Base-by-base conservation (phyloP, 2,797 vertebrate species). In the Sibirionetta formosa region DNA sequence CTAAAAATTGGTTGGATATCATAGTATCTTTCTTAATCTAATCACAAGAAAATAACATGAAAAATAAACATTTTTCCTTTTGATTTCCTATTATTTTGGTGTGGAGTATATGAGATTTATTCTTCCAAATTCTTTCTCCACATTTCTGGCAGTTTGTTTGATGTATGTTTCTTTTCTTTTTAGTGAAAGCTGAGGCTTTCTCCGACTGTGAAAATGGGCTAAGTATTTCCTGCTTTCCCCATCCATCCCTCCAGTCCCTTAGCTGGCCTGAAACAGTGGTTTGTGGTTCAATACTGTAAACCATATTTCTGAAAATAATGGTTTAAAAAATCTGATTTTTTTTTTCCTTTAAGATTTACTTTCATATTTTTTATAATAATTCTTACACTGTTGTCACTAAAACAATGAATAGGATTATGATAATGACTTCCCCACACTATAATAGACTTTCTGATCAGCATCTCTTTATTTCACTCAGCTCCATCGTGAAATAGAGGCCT, bases 211-310 rank as follows among this genome's bases (percentile, higher is more conserved):
- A 92, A 93, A 82, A 33, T 48, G 29, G 51, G 35, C 54, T 72
- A 76, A 70, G 33, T 79, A 51, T 93, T 93, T 95, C 50, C 78
- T 92, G 58, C 78, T 94, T 76, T 89, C 50, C 50, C 35, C 33
- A 1, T 56, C 42, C 66, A 51, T 56, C 38, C 53, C 51, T 70
- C 31, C 24, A 56, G 46, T 56, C 61, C 40, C 2, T 83, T 82
- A 75, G 31, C 40, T 83, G 31, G 14, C 60, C 85, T 89, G 71
- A 57, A 89, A 38, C 42, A 40, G 27, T 46, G 33, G 48, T 68
- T 71, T 75, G 31, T 75, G 38, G 31, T 85, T 91, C 35, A 53
- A 22, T 70, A 64, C 36, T 71, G 29, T 24, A 54, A 71, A 54
- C 70, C 76, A 78, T 33, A 71, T 46, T 88, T 87, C 82, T 94